These are phyloP conservation scores for Morphnarchus princeps DNA, from an alignment of 2,113 vertebrate species.

Conservation along the genomic window DNA sequence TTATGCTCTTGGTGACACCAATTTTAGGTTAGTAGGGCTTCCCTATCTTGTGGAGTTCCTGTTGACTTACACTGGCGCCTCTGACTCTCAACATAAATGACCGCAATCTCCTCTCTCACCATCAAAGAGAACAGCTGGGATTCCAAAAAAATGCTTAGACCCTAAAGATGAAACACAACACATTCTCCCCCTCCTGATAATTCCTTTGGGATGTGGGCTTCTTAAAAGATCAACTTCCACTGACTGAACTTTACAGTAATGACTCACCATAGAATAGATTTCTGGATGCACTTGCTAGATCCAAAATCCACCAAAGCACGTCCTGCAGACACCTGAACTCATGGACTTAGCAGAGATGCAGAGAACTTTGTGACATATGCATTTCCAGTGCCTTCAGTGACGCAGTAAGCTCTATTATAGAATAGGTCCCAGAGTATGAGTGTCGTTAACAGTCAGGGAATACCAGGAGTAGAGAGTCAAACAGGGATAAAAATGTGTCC, in stretches of 20 bases:
- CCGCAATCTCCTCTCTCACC: background rate
- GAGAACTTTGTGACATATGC: background rate
- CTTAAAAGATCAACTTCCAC: background rate
- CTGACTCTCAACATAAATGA: background rate
- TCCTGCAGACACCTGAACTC: background rate
- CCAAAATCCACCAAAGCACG: background rate
- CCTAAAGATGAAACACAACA: background rate
- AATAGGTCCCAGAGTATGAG: background rate
- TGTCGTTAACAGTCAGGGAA: background rate
- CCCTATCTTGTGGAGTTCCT: background rate
- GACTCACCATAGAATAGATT: background rate
- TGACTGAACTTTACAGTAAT: background rate
- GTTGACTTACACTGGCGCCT: background rate
- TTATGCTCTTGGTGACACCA: background rate
- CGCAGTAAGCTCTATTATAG: background rate
- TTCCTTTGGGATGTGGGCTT: background rate
- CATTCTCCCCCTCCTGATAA: background rate
- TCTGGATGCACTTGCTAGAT: background rate
- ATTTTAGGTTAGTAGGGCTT: background rate
- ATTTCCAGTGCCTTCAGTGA: background rate
- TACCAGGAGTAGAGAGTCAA: background rate
- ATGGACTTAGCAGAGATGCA: background rate
- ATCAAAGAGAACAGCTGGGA: background rate
- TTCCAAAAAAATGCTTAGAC: background rate
- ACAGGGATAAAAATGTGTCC: background rate